Base-by-base conservation (phyloP, 2,797 vertebrate species). In the Rhadinocentrus ornatus region DNA sequence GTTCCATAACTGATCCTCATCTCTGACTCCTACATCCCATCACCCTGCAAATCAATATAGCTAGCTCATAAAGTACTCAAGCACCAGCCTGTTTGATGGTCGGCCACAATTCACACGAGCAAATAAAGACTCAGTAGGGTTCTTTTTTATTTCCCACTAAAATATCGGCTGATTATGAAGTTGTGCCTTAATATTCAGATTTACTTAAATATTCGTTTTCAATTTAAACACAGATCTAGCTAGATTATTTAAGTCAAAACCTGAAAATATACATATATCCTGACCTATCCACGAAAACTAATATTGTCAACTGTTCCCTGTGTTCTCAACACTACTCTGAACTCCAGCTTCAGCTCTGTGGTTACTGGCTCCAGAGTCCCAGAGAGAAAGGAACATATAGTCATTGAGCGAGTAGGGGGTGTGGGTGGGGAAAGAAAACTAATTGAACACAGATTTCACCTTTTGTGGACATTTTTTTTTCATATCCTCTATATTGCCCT, bases 391-490 rank as follows among this genome's bases (percentile, higher is more conserved):
- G 59, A 56, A 71, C 41, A 69, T 46, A 31, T 56, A 71, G 69
- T 66, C 10, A 55, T 56, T 29, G 66, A 77, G 52, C 31, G 35
- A 66, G 61, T 39, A 18, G 31, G 55, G 55, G 46, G 22, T n/a
- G n/a, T n/a, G 61, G 22, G 56, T 59, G 18, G 56, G 50, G 75
- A 60, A 73, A 69, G 73, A 82, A 81, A 85, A 79, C 72, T 71
- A 74, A 79, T 32, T 78, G 29, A 69, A 80, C 80, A 77, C 80
- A 78, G 41, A 41, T 59, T 75, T 66, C 69, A 69, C 76, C 75
- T 78, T 73, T 70, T 74, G 55, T 24, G 0, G 53, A 26, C 32
- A 37, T 62, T 65, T 53, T 65, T 58, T 46, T 24, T 31, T 8
- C 2, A 58, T 48, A n/a, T 71, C 55, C 35, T 81, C 27, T 55